Conservation (phyloP, 2,797 vertebrate species). For the Micrastur ruficollis region DNA sequence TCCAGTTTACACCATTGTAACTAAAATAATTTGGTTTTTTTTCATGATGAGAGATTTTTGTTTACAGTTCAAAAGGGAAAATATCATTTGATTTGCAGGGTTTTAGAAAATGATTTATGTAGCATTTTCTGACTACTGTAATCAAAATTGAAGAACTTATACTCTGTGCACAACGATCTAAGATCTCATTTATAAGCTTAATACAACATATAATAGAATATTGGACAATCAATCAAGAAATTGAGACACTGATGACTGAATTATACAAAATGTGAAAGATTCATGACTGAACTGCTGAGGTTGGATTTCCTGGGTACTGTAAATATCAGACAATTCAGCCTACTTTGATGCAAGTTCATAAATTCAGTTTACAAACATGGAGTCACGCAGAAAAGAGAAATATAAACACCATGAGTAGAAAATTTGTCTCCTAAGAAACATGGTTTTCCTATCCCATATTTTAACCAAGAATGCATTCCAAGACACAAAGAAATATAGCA, state of each 20-base stretch:
- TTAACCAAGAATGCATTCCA: not conserved
- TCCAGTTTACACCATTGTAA: not conserved
- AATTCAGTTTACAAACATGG: conserved; percentile 30
- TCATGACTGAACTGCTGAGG: not conserved
- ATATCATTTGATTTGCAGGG: not conserved
- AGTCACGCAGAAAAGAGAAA: not conserved
- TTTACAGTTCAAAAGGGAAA: conserved; percentile 22
- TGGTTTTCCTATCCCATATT: not conserved
- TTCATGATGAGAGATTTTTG: not conserved
- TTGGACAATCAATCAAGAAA: conserved; percentile 44
- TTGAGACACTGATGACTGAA: conserved; percentile 21
- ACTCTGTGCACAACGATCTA: not conserved
- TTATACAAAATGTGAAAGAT: conserved; percentile 51
- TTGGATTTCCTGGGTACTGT: not conserved
- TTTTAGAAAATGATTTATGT: conserved; percentile 17
- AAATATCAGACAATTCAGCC: conserved; percentile 36
- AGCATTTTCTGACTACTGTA: not conserved
- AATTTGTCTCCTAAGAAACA: not conserved
- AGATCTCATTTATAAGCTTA: conserved; percentile 37
- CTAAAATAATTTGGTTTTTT: not conserved
- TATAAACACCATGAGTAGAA: not conserved
- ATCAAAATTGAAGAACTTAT: conserved; percentile 33
- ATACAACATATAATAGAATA: conserved; percentile 38
- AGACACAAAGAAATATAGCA: not conserved
- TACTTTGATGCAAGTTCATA: conserved; percentile 18